Base-by-base conservation (phyloP, 2,888 invertebrate genomes). In the Diarsia dahlii region DNA sequence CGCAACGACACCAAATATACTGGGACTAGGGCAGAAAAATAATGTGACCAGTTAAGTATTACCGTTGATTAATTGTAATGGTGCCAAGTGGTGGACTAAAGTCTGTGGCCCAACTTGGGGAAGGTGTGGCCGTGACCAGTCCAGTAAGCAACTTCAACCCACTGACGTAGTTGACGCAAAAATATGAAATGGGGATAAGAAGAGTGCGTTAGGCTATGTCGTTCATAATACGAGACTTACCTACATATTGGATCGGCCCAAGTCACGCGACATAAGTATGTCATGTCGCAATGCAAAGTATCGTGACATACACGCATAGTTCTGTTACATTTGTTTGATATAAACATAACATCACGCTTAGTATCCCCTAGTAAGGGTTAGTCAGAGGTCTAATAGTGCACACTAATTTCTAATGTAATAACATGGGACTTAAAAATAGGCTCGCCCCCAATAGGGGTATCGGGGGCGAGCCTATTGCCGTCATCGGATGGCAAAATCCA, bases 241-340 rank as follows among this genome's bases (percentile, higher is more conserved):
- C n/a, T 28, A n/a, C 39, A 39, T 76, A 79, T 68, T 78, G 46
- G 23, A 71, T 71, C 52, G 71, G n/a, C 23, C 50, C 39, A 48
- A 66, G 83, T 78, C 80, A 83, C 83, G 79, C 70, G 48, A 69
- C 52, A 48, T 70, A 54, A 20, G 54, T 66, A 76, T 78, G 28
- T 50, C 58, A 78, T 79, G 82, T 68, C 82, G 76, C 64, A 82
- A 69, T 82, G 78, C 58, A 78, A 78, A 46, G 64, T 69, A 79
- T 60, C 56, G 64, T 78, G 78, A 48, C 54, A 79, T 18, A 68
- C 46, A 69, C 23, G 28, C 56, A 39, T 64, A 54, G 67, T 46
- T 77, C 15, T 50, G 63, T 50, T 56, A 62, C 20, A 67, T 18
- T 64, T 45, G 48, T 82, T 67, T 82, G 60, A 18, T n/a, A 58